phyloP scores from a whole-genome alignment of 2,113 vertebrate genomes.

The Cyanoderma ruficeps region DNA sequence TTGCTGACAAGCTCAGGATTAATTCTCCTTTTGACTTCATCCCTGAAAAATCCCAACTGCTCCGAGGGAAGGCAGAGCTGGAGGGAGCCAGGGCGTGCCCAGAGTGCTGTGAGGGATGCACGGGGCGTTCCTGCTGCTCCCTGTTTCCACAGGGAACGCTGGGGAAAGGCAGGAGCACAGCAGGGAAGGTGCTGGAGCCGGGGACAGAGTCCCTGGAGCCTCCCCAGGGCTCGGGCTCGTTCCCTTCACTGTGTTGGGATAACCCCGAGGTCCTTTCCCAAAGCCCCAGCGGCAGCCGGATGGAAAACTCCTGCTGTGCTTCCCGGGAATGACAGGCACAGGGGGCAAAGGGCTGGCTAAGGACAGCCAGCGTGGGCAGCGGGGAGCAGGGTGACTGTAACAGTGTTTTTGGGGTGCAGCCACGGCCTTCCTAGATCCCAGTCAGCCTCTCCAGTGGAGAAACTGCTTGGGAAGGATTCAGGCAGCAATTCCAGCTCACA shows the following conservation, averaged over 20 bases:
- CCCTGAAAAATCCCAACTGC: background rate
- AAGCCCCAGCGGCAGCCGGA: background rate
- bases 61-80: background rate
- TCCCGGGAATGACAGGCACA: background rate
- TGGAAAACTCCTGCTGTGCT: background rate
- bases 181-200: background rate
- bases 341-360: fast-evolving
- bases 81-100: background rate
- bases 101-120: fast-evolving
- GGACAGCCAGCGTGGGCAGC: fast-evolving
- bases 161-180: background rate
- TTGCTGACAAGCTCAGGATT: background rate
- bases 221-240: fast-evolving
- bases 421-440: too few species aligned
- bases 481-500: too few species aligned
- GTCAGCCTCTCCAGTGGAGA: too few species aligned
- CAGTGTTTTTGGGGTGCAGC: too few species aligned
- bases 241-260: fast-evolving
- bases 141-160: fast-evolving
- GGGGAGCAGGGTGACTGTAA: too few species aligned
- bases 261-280: too few species aligned
- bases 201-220: background rate
- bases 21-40: background rate
- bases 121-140: background rate
- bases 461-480: too few species aligned